Evolutionary conservation across 2,888 invertebrate genomes (phyloP).

Genomic region (Pristionchus maxplancki): DNA sequence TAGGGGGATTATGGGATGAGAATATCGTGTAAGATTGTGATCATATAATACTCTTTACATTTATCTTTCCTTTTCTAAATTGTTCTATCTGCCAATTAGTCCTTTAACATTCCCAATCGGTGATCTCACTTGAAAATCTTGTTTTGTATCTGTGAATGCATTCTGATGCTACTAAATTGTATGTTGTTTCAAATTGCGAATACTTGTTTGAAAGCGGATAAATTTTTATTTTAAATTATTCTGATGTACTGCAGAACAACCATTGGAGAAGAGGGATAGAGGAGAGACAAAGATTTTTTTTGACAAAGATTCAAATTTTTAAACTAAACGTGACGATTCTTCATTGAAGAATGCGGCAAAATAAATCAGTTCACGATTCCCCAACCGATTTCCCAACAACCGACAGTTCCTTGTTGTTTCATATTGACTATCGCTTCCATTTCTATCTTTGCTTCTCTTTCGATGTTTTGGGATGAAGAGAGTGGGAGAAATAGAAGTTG

Average conservation of each 20-base stretch:
- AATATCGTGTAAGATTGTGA: not conserved
- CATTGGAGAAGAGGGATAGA: too few relatives aligned
- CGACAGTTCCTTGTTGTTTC: not conserved
- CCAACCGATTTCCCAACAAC: not conserved
- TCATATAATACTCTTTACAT: not conserved
- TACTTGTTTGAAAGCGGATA: constrained; percentile 7
- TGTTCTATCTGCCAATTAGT: not conserved
- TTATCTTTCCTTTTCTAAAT: not conserved
- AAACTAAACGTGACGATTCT: not conserved
- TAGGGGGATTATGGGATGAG: not conserved
- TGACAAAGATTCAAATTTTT: not conserved
- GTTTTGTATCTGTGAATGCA: constrained; percentile 33
- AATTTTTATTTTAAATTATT: not conserved
- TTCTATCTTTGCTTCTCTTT: not conserved
- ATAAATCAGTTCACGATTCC: not conserved
- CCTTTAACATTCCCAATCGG: not conserved
- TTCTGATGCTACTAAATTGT: not conserved
- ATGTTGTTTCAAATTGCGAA: constrained; percentile 19
- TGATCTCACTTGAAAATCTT: constrained; percentile 22
- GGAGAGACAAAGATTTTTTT: too few relatives aligned
- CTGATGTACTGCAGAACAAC: not conserved
- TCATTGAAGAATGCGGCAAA: not conserved
- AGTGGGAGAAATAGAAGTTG: not conserved
- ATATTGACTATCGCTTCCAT: not conserved
- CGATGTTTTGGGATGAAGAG: not conserved